Base-by-base conservation (phyloP, 2,888 invertebrate genomes). In the Netelia virgata region DNA sequence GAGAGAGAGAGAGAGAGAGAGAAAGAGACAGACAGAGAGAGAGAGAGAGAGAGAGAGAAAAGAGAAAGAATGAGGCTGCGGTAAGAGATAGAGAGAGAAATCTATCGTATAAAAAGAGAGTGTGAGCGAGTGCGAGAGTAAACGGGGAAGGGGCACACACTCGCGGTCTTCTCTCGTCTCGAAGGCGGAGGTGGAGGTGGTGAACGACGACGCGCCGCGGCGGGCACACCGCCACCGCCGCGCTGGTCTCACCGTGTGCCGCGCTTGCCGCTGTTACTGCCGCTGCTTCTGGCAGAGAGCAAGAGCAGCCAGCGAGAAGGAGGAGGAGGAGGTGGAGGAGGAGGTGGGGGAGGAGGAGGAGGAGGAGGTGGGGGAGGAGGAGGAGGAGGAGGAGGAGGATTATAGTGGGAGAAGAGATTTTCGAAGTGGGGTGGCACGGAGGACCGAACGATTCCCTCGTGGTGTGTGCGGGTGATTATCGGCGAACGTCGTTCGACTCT, bases 391-490 rank as follows among this genome's bases (percentile, higher is more conserved):
- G 84, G 85, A 68, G 85, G 81, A 75, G 82, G 70, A 81, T 66
- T 81, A 70, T 72, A 78, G 83, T 77, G 80, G 86, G 86, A 86
- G 85, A 86, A 78, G 70, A 70, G 72, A 79, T 77, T 85, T 84
- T 83, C 85, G 83, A 80, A 84, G 86, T 86, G 84, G 86, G 86
- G 86, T 86, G 84, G 63, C 41, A 68, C 77, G 78, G 79, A 81
- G 82, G 85, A 85, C 82, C 85, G 85, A 86, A 82, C 83, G 83
- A 85, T 85, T 86, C 86, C 85, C 57, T 57, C 57, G 57, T 84
- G 82, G 84, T 86, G 82, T 84, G 86, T 73, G 86, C 86, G 86
- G 86, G 86, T 87, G 87, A 87, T 87, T 87, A 87, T 87, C 87
- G 86, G 86, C 83, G 79, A 78, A 86, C 87, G 87, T 86, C 82